Base-by-base conservation (phyloP, 2,888 invertebrate species). In the Eilema depressum region DNA sequence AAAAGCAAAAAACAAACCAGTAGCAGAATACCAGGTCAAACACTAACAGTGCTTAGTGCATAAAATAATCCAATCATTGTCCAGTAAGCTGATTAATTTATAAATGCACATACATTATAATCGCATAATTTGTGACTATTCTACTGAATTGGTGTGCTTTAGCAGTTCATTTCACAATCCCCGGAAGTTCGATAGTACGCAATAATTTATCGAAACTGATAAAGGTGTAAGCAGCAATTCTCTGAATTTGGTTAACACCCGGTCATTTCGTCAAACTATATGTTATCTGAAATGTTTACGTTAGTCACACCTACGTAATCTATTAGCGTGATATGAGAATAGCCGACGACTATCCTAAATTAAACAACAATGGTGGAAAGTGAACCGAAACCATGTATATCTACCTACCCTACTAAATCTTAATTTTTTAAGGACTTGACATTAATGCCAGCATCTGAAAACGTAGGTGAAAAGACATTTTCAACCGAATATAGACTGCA, bases 131-230 rank as follows among this genome's bases (percentile, higher is more conserved):
- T 17, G 59, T 59, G 59, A 59, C 59, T 59, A 26, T 57, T n/a
- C 25, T 25, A 59, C 14, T 14, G 59, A 26, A 59, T 59, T 59
- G 3, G 14, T 26, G 4, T 59, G 59, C 59, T 59, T 25, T 59
- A 26, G 17, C 4, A 26, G 26, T 26, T 61, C 26, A 61, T 61
- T 61, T 33, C 30, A 28, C 20, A 33, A 61, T 61, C 17, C 26
- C 20, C 20, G 28, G 28, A 61, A 61, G 30, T 60, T 60, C 30
- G 17, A 30, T 28, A 68, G 23, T 63, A 37, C 30, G 62, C 30
- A 28, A 59, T 41, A 47, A 64, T 69, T 69, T 28, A 69, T 69
- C 60, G 63, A 10, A n/a, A 63, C 56, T 63, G 68, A 56, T 69
- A 57, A 61, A 57, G 25, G 23, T 60, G 64, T 64, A 64, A 69